Evolutionary conservation across 1,140 invertebrate genomes (phyloP), one percentile per base, ranked within the genome.

Genomic region (Drosophila nigromelanica): DNA sequence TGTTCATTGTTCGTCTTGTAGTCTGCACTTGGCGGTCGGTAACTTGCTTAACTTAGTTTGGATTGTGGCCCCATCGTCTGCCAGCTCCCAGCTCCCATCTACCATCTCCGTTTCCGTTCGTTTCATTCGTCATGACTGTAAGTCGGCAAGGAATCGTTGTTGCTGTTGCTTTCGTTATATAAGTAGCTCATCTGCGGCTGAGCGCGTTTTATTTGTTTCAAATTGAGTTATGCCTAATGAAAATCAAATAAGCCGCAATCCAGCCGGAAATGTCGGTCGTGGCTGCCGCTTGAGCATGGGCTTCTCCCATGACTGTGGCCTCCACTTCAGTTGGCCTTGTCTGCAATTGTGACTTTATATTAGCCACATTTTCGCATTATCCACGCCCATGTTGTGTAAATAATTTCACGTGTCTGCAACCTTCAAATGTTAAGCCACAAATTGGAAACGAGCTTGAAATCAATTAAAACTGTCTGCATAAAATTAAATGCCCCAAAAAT

Each of bases 211-310:
- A 89, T 89, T 89, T 89, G 83, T 87, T 83, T 89, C 85, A 80
- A 89, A 89, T 89, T 89, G 83, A 89, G 83, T 89, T 89, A 89
- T 89, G 85, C 83, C 83, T 89, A 89, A 89, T 89, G 83, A 89
- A 89, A 89, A 89, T 89, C 83, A 89, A 89, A 89, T 89, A 89
- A 89, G 83, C 85, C 83, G 59, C 83, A 89, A 89, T 89, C 83
- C 85, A 89, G 83, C 76, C 83, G 83, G 83, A 89, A 89, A 77
- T 75, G 83, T 69, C 76, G 73, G 50, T 56, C 24, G 58, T 61
- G 70, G 67, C 60, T 40, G 50, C 30, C 55, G 52, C 39, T 48
- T 30, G 54, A 14, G 56, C 68, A 30, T 77, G 55, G 54, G 58
- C 52, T 70, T 51, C 37, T 52, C 5, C 8, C 33, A 21, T 55